Evolutionary conservation across 2,113 vertebrate genomes (phyloP).

Genomic region (Melanerpes aurifrons): DNA sequence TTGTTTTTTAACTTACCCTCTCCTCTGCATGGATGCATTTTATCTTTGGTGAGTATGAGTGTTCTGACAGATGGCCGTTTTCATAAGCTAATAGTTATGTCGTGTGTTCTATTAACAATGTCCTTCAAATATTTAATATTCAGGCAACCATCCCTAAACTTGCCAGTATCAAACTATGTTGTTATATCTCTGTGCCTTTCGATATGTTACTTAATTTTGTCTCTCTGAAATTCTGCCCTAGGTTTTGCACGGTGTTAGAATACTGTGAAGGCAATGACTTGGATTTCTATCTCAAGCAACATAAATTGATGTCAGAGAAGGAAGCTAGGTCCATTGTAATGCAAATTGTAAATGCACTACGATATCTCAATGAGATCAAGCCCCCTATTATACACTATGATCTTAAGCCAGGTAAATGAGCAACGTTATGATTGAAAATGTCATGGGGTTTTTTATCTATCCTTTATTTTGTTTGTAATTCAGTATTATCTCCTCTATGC

Average conservation of each 20-base stretch:
- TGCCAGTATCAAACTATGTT: not conserved
- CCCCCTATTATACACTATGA: constrained; percentile 99
- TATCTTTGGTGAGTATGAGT: not conserved
- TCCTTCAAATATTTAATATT: not conserved
- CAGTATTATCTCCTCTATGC: not conserved
- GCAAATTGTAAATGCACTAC: constrained; percentile 99
- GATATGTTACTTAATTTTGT: not conserved
- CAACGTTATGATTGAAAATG: not conserved
- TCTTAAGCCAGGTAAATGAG: constrained; percentile 93
- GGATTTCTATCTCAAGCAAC: constrained; percentile 99
- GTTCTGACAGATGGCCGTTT: not conserved
- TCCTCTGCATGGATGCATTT: not conserved
- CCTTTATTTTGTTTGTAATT: not conserved
- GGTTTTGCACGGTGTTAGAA: constrained; percentile 99
- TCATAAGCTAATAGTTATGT: not conserved
- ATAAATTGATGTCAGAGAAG: constrained; percentile 99
- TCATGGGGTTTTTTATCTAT: not conserved
- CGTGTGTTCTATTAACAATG: not conserved
- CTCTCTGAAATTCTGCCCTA: constrained; percentile 58
- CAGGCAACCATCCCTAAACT: not conserved
- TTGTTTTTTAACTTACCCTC: not conserved
- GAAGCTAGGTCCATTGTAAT: constrained; percentile 99
- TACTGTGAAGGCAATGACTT: constrained; percentile 99
- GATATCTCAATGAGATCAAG: constrained; percentile 99
- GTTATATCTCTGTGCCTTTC: not conserved